Evolutionary conservation across 1,140 invertebrate species (phyloP).

Genomic region (Apis dorsata): DNA sequence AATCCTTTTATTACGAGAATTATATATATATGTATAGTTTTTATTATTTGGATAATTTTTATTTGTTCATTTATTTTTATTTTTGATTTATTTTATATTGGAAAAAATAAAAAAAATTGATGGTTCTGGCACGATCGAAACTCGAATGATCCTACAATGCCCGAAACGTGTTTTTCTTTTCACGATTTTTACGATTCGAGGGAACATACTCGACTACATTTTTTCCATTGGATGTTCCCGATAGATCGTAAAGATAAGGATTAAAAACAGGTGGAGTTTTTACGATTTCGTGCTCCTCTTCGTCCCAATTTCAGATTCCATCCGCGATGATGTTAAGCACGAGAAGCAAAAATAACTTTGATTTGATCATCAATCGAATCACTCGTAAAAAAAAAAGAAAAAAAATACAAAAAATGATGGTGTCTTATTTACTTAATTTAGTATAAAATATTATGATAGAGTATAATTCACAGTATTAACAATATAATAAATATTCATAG

Average conservation of each 20-base stretch:
- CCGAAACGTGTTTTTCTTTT: background rate
- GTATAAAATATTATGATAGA: too few relatives aligned
- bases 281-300: conserved; percentile 13
- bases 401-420: too few relatives aligned
- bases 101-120: background rate
- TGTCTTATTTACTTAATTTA: too few relatives aligned
- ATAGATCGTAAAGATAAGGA: conserved; percentile 50
- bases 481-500: too few relatives aligned
- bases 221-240: conserved; percentile 21
- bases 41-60: too few relatives aligned
- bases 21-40: background rate
- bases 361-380: background rate
- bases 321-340: conserved; percentile 10
- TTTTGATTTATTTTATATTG: too few relatives aligned
- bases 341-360: background rate
- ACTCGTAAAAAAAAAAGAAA: too few relatives aligned
- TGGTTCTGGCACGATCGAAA: background rate
- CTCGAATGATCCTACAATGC: background rate
- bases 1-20: background rate
- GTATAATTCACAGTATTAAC: too few relatives aligned
- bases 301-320: conserved; percentile 6
- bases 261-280: conserved; percentile 19
- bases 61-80: too few relatives aligned
- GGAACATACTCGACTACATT: conserved; percentile 6
- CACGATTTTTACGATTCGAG: conserved; percentile 4